phyloP scores from a whole-genome alignment of 2,888 invertebrate species.

The Molorchus minor region DNA sequence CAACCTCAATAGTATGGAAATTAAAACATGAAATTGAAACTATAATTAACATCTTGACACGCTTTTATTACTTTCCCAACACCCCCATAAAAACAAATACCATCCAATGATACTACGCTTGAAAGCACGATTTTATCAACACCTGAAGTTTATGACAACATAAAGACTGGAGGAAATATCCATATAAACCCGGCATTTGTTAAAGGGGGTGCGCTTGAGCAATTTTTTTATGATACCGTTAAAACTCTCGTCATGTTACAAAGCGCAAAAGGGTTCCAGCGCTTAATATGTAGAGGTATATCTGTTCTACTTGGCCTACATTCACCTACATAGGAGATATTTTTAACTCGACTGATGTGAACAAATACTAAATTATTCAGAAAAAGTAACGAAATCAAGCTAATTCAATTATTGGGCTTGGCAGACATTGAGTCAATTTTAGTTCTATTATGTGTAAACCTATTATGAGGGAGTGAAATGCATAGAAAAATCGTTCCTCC shows the following conservation, averaged over 20 bases:
- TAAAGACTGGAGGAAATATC: conserved; percentile 6
- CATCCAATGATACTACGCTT: neutral
- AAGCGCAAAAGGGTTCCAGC: neutral
- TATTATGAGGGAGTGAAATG: too few species aligned
- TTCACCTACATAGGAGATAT: neutral
- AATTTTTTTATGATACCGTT: conserved; percentile 7
- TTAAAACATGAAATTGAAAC: too few species aligned
- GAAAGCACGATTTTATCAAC: neutral
- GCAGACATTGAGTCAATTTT: too few species aligned
- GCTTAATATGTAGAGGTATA: neutral
- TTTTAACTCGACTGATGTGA: neutral
- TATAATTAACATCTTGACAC: too few species aligned
- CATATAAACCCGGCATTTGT: neutral
- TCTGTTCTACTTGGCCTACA: neutral
- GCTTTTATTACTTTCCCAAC: too few species aligned
- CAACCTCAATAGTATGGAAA: too few species aligned
- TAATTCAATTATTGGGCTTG: too few species aligned
- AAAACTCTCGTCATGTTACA: conserved; percentile 1
- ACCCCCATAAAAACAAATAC: neutral
- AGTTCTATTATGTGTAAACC: too few species aligned
- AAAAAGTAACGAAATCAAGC: too few species aligned
- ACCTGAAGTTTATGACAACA: conserved; percentile 2
- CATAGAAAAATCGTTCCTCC: too few species aligned
- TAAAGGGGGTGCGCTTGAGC: neutral
- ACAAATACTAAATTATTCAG: neutral